Conservation (phyloP, 1,140 invertebrate species). For the Seison nebaliae region DNA sequence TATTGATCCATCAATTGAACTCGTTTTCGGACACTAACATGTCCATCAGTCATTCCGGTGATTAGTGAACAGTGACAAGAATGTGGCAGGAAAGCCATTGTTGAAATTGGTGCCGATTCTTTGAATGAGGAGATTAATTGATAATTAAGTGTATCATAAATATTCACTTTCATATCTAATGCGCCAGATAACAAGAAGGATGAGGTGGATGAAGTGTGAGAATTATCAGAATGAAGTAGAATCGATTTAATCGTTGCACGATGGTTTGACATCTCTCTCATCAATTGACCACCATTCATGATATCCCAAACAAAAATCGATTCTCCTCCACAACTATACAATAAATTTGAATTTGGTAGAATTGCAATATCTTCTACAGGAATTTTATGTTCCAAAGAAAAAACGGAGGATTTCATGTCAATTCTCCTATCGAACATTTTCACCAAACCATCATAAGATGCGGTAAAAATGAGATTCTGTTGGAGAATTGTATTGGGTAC, state of each 20-base stretch:
- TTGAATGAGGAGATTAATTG: too few relatives aligned
- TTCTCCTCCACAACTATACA: constrained; percentile 56
- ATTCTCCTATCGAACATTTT: constrained; percentile 59
- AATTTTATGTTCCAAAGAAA: constrained; percentile 54
- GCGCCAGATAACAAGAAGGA: too few relatives aligned
- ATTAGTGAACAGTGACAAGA: too few relatives aligned
- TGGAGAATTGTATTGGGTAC: not conserved
- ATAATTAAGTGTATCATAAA: too few relatives aligned
- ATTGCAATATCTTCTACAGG: constrained; percentile 69
- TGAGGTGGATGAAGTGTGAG: too few relatives aligned
- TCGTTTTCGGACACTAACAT: too few relatives aligned
- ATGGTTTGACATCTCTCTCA: constrained; percentile 47
- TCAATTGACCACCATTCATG: constrained; percentile 49
- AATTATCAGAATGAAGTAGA: too few relatives aligned
- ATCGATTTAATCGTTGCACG: constrained; percentile 87
- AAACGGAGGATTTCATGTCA: constrained; percentile 35
- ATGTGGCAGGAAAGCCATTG: too few relatives aligned
- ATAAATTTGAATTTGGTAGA: constrained; percentile 58
- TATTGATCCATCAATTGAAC: too few relatives aligned
- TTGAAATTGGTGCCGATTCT: too few relatives aligned
- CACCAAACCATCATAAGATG: constrained; percentile 69
- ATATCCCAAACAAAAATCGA: constrained; percentile 77
- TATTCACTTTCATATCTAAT: too few relatives aligned
- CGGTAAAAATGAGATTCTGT: constrained; percentile 24
- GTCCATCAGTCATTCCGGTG: too few relatives aligned